Percentiles rank a stretch among this genome's conserved stretches.
Evolutionary conservation across 2,113 vertebrate species (phyloP).

Genomic region (Campylomormyrus numenius): DNA sequence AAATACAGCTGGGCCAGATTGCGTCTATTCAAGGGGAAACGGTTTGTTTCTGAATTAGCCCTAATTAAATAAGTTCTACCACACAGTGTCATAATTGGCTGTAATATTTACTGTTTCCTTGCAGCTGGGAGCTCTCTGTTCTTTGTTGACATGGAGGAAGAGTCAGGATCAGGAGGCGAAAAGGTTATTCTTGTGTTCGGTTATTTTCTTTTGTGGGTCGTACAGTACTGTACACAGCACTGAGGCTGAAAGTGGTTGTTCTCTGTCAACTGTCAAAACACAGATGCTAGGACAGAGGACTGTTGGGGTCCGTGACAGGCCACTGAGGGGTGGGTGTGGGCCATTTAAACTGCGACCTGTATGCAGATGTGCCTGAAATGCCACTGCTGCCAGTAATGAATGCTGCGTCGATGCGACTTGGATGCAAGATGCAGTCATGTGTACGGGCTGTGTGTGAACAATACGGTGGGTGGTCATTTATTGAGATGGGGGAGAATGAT

Average conservation of each 20-base stretch:
- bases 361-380: neutral
- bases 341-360: neutral
- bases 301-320: conserved; percentile 32
- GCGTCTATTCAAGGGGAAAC: conserved; percentile 60
- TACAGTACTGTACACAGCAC: neutral
- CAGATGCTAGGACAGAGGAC: conserved; percentile 20
- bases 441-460: neutral
- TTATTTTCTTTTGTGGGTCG: neutral
- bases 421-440: neutral
- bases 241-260: neutral
- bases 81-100: conserved; percentile 66
- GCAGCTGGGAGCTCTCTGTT: conserved; percentile 57
- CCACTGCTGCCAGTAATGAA: neutral
- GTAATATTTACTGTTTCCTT: conserved; percentile 64
- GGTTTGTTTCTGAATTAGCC: conserved; percentile 70
- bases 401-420: too few relatives aligned
- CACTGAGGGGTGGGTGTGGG: neutral
- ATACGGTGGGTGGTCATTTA: neutral
- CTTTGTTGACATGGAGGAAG: conserved; percentile 26
- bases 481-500: neutral
- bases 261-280: neutral
- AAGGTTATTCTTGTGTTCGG: conserved; percentile 5
- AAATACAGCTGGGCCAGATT: conserved; percentile 66
- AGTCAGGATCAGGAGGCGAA: conserved; percentile 24
- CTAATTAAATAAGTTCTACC: conserved; percentile 70